A percentile compares a stretch with the other conserved stretches of the same genome.
Conservation (phyloP, 1,140 invertebrate genomes). For the Panulirus ornatus region DNA sequence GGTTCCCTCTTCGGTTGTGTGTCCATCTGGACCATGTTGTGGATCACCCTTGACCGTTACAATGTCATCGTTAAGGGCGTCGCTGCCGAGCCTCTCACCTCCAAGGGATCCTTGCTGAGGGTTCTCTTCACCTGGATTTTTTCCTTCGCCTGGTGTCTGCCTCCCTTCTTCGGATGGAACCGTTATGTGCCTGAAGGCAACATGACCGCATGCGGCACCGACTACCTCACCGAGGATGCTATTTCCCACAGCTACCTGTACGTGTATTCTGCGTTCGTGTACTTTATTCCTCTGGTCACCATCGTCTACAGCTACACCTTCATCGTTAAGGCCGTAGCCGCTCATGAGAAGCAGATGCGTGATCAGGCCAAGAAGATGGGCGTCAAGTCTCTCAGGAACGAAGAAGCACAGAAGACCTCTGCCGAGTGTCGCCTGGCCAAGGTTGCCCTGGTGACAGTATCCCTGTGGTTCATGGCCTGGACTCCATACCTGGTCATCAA, state of each 20-base stretch:
- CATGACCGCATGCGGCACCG: background rate
- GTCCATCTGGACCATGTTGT: constrained; percentile 13
- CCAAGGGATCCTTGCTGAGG: background rate
- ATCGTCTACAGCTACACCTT: constrained; percentile 7
- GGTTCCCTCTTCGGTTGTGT: constrained; percentile 25
- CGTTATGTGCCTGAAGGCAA: background rate
- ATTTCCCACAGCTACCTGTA: background rate
- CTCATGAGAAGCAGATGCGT: constrained; percentile 5
- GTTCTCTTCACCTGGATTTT: background rate
- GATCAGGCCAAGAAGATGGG: constrained; percentile 35
- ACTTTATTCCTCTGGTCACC: background rate
- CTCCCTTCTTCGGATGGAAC: constrained; percentile 11
- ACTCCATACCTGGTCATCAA: constrained; percentile 4
- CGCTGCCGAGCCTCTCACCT: background rate
- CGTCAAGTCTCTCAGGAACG: constrained; percentile 7
- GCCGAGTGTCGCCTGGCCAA: constrained; percentile 19
- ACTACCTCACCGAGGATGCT: background rate
- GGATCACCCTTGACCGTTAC: constrained; percentile 44
- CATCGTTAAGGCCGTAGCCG: constrained; percentile 19
- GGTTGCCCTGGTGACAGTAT: constrained; percentile 9
- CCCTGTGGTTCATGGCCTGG: constrained; percentile 29
- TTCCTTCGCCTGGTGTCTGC: background rate
- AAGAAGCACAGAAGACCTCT: constrained; percentile 21
- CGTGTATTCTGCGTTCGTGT: background rate
- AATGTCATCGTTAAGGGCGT: constrained; percentile 34